Evolutionary conservation across 2,797 vertebrate genomes (phyloP).

Genomic region (Anas georgica): DNA sequence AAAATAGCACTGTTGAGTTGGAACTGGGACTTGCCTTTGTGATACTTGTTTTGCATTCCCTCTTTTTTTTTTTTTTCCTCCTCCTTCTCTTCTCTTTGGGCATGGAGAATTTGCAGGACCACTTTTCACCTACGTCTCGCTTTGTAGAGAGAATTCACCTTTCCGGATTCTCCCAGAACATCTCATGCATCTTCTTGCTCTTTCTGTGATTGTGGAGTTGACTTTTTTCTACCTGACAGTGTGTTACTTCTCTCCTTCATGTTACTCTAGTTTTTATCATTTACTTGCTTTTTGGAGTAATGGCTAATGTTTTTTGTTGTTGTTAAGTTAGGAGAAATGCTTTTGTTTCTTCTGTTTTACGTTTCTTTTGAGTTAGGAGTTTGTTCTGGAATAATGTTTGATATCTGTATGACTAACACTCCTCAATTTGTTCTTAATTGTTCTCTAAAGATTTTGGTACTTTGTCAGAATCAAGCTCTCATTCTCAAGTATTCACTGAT

Average conservation of each 20-base stretch:
- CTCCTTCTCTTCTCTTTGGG: neutral
- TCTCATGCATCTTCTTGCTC: neutral
- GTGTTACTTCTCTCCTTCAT: neutral
- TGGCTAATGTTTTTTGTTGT: neutral
- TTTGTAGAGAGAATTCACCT: neutral
- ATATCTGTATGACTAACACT: neutral
- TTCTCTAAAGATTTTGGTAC: neutral
- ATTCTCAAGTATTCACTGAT: neutral
- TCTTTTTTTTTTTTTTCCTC: rapidly evolving
- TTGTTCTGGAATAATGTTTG: neutral
- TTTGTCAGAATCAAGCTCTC: neutral
- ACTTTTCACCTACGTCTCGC: neutral
- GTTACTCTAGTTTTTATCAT: neutral
- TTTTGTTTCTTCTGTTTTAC: neutral
- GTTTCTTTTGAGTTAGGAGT: neutral
- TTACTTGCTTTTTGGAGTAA: neutral
- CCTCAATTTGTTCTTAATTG: neutral
- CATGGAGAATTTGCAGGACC: neutral
- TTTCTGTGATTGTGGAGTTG: neutral
- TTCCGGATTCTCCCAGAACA: neutral
- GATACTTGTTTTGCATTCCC: neutral
- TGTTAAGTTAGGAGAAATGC: neutral
- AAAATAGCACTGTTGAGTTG: neutral
- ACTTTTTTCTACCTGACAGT: neutral
- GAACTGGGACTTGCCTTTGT: neutral